Evolutionary conservation across 2,797 vertebrate genomes (phyloP).

Genomic region (Perdix hodgsoniae): DNA sequence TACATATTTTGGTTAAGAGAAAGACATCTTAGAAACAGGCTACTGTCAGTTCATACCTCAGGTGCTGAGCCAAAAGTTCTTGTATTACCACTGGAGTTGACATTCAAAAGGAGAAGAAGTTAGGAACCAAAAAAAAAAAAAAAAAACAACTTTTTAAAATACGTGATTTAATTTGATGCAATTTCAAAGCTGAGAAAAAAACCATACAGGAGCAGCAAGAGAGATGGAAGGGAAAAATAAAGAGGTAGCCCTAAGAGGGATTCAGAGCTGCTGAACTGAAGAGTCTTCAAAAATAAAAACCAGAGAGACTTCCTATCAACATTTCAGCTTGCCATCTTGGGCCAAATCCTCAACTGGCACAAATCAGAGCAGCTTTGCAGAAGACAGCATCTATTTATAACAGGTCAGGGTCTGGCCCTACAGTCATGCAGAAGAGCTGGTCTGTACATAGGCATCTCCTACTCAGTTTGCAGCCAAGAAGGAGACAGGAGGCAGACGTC

Average conservation of each 20-base stretch:
- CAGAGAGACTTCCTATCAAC: neutral
- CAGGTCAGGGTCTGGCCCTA: neutral
- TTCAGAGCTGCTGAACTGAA: neutral
- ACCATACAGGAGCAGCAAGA: neutral
- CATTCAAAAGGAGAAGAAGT: neutral
- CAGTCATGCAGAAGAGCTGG: neutral
- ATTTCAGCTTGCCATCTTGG: neutral
- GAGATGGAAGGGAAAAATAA: neutral
- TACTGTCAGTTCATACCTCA: neutral
- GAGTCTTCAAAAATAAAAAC: neutral
- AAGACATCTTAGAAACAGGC: neutral
- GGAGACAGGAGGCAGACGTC: neutral
- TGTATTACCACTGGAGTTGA: neutral
- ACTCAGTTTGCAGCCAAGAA: accelerated
- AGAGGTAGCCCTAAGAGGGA: neutral
- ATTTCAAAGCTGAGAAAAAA: neutral
- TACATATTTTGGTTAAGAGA: neutral
- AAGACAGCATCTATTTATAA: neutral
- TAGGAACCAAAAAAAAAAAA: neutral
- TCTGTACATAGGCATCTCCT: neutral
- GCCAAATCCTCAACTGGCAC: neutral
- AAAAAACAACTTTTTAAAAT: neutral
- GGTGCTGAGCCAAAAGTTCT: neutral
- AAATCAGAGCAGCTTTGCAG: neutral
- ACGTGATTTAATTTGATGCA: neutral